Conservation (phyloP, 1,140 invertebrate species). For the Drosophila miranda region DNA sequence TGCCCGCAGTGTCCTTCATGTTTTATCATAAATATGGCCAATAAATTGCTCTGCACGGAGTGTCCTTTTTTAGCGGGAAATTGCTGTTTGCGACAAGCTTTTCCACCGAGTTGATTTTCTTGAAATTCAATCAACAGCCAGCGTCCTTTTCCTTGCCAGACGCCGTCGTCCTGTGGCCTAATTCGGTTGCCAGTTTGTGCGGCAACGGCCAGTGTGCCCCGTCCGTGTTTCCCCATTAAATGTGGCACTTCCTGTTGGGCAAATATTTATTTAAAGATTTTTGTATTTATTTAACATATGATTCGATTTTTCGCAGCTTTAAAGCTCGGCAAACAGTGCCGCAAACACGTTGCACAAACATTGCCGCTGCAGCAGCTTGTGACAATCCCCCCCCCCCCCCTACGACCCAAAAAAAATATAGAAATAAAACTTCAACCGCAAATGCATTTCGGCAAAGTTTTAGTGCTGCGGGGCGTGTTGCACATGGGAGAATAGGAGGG, state of each 20-base stretch:
- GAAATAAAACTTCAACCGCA: constrained; percentile 53
- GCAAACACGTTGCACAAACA: constrained; percentile 79
- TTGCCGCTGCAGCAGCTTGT: constrained; percentile 44
- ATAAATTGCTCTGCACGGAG: constrained; percentile 65
- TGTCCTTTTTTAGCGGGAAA: constrained; percentile 34
- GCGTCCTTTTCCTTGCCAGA: too few relatives aligned
- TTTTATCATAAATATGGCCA: constrained; percentile 76
- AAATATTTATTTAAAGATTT: not conserved
- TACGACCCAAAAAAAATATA: constrained; percentile 12
- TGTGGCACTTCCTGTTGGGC: too few relatives aligned
- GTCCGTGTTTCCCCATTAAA: too few relatives aligned
- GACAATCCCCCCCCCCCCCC: constrained; percentile 31
- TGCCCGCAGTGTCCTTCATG: constrained; percentile 39
- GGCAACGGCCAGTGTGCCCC: too few relatives aligned
- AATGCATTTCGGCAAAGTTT: constrained; percentile 60
- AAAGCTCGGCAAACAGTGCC: constrained; percentile 70
- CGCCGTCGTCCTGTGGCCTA: too few relatives aligned
- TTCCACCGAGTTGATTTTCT: too few relatives aligned
- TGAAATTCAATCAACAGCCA: constrained; percentile 1
- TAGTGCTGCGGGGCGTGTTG: constrained; percentile 20
- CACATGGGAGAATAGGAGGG: not conserved
- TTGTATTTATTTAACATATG: constrained; percentile 25
- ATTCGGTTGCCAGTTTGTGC: too few relatives aligned
- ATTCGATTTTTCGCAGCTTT: constrained; percentile 27
- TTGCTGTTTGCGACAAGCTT: constrained; percentile 13